Evolutionary conservation across 2,113 vertebrate genomes (phyloP), one percentile per base, ranked within the genome.

Genomic region (Scophthalmus maximus): DNA sequence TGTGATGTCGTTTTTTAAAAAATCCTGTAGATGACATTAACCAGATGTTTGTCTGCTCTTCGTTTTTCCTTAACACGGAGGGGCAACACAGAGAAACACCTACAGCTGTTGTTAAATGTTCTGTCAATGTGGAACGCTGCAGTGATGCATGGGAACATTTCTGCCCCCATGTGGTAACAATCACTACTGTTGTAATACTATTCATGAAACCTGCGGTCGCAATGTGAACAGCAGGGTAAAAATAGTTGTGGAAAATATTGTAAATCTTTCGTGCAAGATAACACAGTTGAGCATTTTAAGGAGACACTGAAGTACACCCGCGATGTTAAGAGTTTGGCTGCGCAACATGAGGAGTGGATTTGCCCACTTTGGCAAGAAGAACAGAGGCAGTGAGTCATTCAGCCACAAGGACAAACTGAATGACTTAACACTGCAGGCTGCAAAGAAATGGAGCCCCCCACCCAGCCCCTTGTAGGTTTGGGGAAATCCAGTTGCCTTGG

Each of bases 11-110:
- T 85, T 86, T 74, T 30, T 63, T 57, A 58, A 59, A 53, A 64
- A 36, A 3, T 32, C 64, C 76, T 86, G 73, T 61, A n/a, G 38
- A 80, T 81, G 83, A 92, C 81, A 81, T 58, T 84, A 64, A 57
- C 71, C 87, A 92, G 87, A 90, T 86, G 89, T 83, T 79, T 58
- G 68, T 51, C 32, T 56, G 76, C 81, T 76, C 63, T 62, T 73
- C 25, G 22, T 58, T 72, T 84, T 52, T 58, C 51, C 23, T 57
- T 44, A 76, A 80, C 64, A 78, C 82, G 49, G 42, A 53, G 30
- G 18, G 22, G 67, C 36, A 47, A 22, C 10, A 12, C 53, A 64
- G 40, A 8, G 14, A 79, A 73, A 53, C 56, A 38, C 38, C 34
- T 42, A 47, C 56, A 56, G 68, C 74, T 76, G 70, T 53, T 71